Evolutionary conservation across 2,113 vertebrate genomes (phyloP), one percentile per base, ranked within the genome.

Genomic region (Ancistrus triradiatus): DNA sequence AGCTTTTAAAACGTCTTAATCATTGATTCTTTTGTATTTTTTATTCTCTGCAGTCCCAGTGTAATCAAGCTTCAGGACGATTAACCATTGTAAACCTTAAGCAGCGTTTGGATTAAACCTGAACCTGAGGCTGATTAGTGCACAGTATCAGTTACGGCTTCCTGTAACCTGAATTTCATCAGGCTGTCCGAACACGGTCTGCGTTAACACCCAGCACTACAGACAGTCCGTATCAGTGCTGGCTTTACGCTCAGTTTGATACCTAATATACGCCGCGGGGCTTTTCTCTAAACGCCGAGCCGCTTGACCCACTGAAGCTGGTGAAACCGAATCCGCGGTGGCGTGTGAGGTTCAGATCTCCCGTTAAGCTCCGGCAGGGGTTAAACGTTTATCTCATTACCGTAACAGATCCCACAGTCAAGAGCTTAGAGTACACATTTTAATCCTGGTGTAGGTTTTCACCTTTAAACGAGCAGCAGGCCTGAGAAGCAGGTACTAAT

Each of bases 261-360:
- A 66, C 18, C 46, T 17, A 10, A 66, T 21, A 48, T 21, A 48
- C 33, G 1, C 17, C 19, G 11, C 7, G 13, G 37, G 48, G n/a
- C 48, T 63, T 66, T 58, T 66, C 53, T 58, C 55, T 50, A 27
- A 28, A 31, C 24, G 52, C 33, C 53, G 44, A 9, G 8, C 18
- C 53, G 21, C 33, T 42, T 6, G 11, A 40, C 46, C 44, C 15
- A 7, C 19, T 13, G 11, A 8, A 31, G 1, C 25, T n/a, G 19
- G 0, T 43, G 48, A 49, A 66, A 58, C 35, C 53, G 19, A 48
- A 66, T 27, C 42, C 43, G 28, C 33, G 1, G 2, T 35, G 1
- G 21, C 15, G 22, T 40, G 44, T 21, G 35, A 43, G 44, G 35
- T n/a, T 50, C 24, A 9, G 46, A 5, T 58, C n/a, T 38, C 13